Evolutionary conservation across 2,797 vertebrate species (phyloP), one percentile per base, ranked within the genome.

Genomic region (Falco concolor): DNA sequence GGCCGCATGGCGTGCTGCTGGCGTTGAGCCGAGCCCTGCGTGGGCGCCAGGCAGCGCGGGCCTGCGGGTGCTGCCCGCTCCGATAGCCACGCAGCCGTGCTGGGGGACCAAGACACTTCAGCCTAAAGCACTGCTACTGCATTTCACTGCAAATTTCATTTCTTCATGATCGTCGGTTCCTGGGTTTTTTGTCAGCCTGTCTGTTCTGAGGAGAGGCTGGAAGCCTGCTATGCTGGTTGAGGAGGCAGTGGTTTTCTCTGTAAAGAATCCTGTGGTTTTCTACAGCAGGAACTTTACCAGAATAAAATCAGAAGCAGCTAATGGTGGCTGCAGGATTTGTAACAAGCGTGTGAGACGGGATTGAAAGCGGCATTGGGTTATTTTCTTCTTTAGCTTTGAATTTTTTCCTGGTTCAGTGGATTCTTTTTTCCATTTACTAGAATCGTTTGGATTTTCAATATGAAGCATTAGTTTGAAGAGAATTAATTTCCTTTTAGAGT

Each of bases 241-340:
- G 57, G 50, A 84, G 85, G 81, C 53, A 70, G 60, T 95, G 54
- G 84, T 93, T 97, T 96, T 95, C 69, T 83, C n/a, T 86, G 69
- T 61, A 78, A 90, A 95, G 74, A 81, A 90, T 88, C 89, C 87
- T 94, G 82, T 94, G 87, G 47, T 95, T 96, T 97, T 83, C 82
- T 96, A 54, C 52, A 84, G 67, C 47, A 96, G 53, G 49, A 94
- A 73, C 81, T 95, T 73, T 70, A 85, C 65, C 74, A 53, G 59
- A 94, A 91, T 83, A 80, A 91, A 94, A 86, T 95, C 79, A 84
- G 84, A 84, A 81, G 60, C 80, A 91, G 67, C 78, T 96, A 88
- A 72, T 93, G 75, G 73, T 84, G 69, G 86, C 56, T 95, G 50
- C 65, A 93, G 84, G 89, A 92, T 94, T 81, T 87, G 77, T 90